Evolutionary conservation across 2,888 invertebrate genomes (phyloP), one percentile per base, ranked within the genome.

Genomic region (Drosophila demipolita): DNA sequence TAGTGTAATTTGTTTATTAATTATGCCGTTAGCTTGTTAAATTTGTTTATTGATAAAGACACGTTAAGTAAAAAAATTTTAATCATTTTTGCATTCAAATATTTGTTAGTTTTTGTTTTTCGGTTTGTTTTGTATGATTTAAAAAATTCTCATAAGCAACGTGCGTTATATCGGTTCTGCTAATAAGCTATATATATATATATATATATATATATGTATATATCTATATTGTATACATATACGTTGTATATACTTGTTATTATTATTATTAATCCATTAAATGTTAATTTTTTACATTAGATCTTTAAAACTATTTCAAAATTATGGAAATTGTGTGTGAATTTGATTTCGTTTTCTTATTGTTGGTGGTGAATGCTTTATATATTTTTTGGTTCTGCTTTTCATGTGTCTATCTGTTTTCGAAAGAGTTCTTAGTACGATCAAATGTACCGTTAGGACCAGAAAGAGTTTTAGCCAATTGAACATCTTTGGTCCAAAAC

Each of bases 91-190:
- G 76, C 74, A 79, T 84, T 86, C 84, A 84, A 83, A 72, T 80
- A 83, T 77, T 65, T 63, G 57, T 26, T 49, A 17, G 76, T 75
- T 75, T 80, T 49, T 71, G 62, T 65, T 53, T 54, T 54, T 54
- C 59, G 45, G 55, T 80, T 87, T 73, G 68, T 75, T 76, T 75
- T 59, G 69, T 69, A 74, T 82, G 89, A 82, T 89, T 85, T 83
- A 87, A 80, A 89, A 89, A 85, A 80, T 82, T 86, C 68, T 87
- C 89, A 87, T 87, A 87, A 87, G 87, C 87, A 87, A 89, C 89
- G 89, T 87, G 87, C 89, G 86, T 86, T 81, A 75, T 76, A 83
- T 84, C 89, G 87, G 83, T 77, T 79, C 77, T 90, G 89, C 83
- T 87, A 80, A 67, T 74, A 87, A 87, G 90, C 90, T 82, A 88